Conservation (phyloP, 1,140 invertebrate genomes). For the Tetramorium simillimum region DNA sequence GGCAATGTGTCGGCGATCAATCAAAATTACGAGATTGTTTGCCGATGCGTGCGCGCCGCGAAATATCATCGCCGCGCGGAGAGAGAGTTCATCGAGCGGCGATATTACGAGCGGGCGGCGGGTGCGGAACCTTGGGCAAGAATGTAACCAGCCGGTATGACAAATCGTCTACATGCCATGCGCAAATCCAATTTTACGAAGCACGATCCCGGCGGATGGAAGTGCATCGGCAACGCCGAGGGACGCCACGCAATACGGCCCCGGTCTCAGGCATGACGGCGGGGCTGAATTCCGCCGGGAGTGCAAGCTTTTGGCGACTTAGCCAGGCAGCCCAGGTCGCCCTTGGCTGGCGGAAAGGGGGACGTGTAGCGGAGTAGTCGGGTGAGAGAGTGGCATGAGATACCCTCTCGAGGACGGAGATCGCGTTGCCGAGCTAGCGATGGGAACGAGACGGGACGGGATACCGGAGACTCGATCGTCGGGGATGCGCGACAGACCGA, state of each 20-base stretch:
- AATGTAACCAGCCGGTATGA: slow-evolving; percentile 61
- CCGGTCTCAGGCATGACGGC: slow-evolving; percentile 64
- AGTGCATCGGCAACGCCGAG: slow-evolving; percentile 69
- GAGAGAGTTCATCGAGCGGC: slow-evolving; percentile 54
- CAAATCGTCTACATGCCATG: slow-evolving; percentile 65
- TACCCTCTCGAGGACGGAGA: slow-evolving; percentile 55
- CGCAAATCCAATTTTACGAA: slow-evolving; percentile 75
- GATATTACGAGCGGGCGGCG: slow-evolving; percentile 45
- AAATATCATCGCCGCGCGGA: slow-evolving; percentile 41
- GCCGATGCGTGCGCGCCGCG: slow-evolving; percentile 46
- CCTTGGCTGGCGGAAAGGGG: slow-evolving; percentile 54
- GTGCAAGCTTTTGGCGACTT: slow-evolving; percentile 73
- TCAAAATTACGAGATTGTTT: slow-evolving; percentile 53
- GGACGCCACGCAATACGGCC: slow-evolving; percentile 68
- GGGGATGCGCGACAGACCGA: background rate
- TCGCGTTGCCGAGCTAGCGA: slow-evolving; percentile 51
- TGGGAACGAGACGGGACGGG: slow-evolving; percentile 32
- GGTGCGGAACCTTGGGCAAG: slow-evolving; percentile 44
- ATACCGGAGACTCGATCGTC: background rate
- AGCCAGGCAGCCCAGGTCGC: slow-evolving; percentile 63
- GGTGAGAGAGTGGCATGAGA: slow-evolving; percentile 44
- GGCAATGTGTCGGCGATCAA: slow-evolving; percentile 33
- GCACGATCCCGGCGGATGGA: slow-evolving; percentile 71
- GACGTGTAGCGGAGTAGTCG: slow-evolving; percentile 28
- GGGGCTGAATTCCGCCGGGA: slow-evolving; percentile 72